A percentile compares a stretch with the other conserved stretches of the same genome.
These are phyloP conservation scores for Rhadinocentrus ornatus DNA, from an alignment of 2,797 vertebrate genomes.

Conservation along the genomic window DNA sequence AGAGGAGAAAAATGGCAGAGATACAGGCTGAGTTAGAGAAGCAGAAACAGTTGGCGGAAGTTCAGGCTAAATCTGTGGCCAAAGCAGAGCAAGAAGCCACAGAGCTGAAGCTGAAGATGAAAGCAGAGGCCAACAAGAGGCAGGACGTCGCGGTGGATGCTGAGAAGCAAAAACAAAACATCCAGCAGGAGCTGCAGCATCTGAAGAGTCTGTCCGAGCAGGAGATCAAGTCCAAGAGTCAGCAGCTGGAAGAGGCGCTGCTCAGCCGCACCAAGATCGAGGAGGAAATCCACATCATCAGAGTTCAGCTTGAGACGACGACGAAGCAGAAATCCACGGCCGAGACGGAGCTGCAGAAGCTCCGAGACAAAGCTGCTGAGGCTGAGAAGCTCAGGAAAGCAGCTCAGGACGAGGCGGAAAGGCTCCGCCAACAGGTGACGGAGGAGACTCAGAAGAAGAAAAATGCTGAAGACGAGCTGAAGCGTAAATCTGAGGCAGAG, in stretches of 20 bases:
- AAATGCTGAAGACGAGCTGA: conserved; percentile 92
- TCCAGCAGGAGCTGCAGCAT: conserved; percentile 92
- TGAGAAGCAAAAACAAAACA: conserved; percentile 93
- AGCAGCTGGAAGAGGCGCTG: conserved; percentile 89
- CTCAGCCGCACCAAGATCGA: conserved; percentile 89
- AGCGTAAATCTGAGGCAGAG: conserved; percentile 90
- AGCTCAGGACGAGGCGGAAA: conserved; percentile 93
- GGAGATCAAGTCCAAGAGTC: conserved; percentile 90
- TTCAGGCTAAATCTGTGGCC: conserved; percentile 90
- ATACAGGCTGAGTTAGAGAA: conserved; percentile 94
- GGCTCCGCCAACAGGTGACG: conserved; percentile 90
- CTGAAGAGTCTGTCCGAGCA: conserved; percentile 90
- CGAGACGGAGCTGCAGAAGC: conserved; percentile 86
- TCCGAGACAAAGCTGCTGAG: conserved; percentile 85
- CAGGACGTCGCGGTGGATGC: conserved; percentile 90
- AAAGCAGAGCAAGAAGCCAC: conserved; percentile 90
- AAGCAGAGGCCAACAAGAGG: conserved; percentile 89
- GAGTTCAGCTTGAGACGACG: conserved; percentile 89
- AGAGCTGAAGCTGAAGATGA: conserved; percentile 91
- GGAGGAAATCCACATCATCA: conserved; percentile 92
- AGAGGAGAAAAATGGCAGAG: conserved; percentile 89
- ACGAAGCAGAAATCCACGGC: conserved; percentile 86
- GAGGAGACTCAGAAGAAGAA: conserved; percentile 94
- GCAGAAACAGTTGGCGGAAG: conserved; percentile 93
- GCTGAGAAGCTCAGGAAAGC: conserved; percentile 89